phyloP scores from a whole-genome alignment of 2,888 invertebrate genomes.

The Heteromyza rotundicornis region DNA sequence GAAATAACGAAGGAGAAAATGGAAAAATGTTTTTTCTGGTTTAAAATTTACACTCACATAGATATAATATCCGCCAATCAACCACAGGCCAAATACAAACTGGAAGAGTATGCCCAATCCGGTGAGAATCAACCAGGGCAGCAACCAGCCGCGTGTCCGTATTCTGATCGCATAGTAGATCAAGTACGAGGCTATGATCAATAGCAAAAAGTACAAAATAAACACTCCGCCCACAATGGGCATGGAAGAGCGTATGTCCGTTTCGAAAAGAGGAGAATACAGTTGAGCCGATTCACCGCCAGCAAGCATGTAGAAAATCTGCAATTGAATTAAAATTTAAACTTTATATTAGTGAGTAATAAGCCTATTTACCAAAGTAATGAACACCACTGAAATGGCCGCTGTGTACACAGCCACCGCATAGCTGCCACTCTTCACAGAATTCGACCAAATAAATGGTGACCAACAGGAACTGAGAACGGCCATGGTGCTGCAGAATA shows the following conservation, averaged over 20 bases:
- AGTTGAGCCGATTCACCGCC: constrained; percentile 91
- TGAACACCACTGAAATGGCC: constrained; percentile 75
- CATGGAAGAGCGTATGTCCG: constrained; percentile 77
- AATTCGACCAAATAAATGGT: constrained; percentile 84
- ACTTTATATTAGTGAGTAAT: no score
- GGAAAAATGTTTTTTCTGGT: no score
- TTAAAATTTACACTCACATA: constrained; percentile 80
- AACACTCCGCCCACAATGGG: constrained; percentile 70
- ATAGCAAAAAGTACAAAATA: constrained; percentile 52
- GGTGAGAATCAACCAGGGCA: constrained; percentile 80
- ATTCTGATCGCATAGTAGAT: constrained; percentile 57
- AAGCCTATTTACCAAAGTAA: constrained; percentile 66
- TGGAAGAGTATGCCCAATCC: constrained; percentile 77
- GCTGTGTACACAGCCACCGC: constrained; percentile 82
- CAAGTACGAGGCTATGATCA: constrained; percentile 66
- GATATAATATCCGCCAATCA: constrained; percentile 87
- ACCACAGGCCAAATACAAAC: constrained; percentile 81
- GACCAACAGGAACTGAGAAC: constrained; percentile 83
- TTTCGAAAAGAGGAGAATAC: constrained; percentile 88
- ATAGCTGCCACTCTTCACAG: constrained; percentile 76
- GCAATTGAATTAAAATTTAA: no score
- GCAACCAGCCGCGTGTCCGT: constrained; percentile 76
- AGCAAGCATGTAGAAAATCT: constrained; percentile 75
- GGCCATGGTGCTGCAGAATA: constrained; percentile 66
- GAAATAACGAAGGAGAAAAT: constrained; percentile 50